Evolutionary conservation across 2,113 vertebrate genomes (phyloP).

Genomic region (Eolophus roseicapilla): DNA sequence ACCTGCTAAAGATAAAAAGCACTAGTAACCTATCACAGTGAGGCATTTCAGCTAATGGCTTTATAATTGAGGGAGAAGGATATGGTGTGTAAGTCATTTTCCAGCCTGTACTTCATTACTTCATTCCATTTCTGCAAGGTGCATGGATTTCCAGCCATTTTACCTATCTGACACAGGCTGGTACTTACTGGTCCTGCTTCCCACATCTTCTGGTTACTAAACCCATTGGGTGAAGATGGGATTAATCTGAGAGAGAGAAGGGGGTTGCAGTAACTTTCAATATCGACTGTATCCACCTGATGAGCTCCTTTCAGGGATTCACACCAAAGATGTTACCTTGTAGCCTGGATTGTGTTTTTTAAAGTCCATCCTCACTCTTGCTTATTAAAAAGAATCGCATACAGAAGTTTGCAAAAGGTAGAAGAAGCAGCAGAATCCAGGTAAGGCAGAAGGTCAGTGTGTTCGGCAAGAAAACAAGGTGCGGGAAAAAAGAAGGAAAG

Average conservation of each 20-base stretch:
- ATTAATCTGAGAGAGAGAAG: neutral
- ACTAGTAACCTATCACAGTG: neutral
- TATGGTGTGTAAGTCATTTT: neutral
- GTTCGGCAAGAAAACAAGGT: constrained; percentile 31
- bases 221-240: neutral
- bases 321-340: constrained; percentile 62
- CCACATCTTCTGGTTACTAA: neutral
- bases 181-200: neutral
- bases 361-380: constrained; percentile 48
- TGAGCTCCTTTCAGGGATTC: neutral
- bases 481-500: neutral
- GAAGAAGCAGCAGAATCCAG: constrained; percentile 64
- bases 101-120: neutral
- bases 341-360: constrained; percentile 21
- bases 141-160: neutral
- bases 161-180: neutral
- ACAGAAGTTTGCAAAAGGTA: constrained; percentile 47
- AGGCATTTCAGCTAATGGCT: constrained; percentile 5
- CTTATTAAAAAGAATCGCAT: constrained; percentile 46
- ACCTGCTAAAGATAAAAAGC: constrained; percentile 30
- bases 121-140: neutral
- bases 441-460: constrained; percentile 39
- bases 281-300: neutral
- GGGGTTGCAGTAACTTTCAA: neutral
- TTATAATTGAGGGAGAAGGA: neutral